Conservation (phyloP, 2,797 vertebrate genomes). For the Pangasius djambal region DNA sequence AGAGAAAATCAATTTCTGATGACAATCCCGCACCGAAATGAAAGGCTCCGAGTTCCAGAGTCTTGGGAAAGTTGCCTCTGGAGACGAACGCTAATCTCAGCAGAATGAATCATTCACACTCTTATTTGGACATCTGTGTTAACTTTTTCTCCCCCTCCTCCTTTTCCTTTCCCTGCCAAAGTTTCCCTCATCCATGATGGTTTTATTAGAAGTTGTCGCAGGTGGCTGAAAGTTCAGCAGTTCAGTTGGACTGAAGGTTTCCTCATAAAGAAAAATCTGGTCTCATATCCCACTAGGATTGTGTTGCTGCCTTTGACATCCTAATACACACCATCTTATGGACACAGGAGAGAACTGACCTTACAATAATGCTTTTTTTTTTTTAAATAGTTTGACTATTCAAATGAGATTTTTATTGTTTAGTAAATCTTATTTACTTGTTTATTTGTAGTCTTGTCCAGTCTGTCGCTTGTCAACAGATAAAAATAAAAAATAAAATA, state of each 20-base stretch:
- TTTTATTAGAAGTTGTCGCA: conserved; percentile 86
- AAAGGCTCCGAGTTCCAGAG: conserved; percentile 85
- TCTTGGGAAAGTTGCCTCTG: conserved; percentile 95
- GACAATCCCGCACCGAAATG: conserved; percentile 92
- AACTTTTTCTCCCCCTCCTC: conserved; percentile 68
- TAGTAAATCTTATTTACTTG: background rate
- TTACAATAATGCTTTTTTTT: background rate
- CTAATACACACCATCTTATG: background rate
- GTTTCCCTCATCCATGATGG: conserved; percentile 82
- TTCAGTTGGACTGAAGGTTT: conserved; percentile 54
- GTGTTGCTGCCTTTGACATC: conserved; percentile 15
- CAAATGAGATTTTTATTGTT: background rate
- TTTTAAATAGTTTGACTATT: background rate
- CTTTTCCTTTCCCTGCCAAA: conserved; percentile 61
- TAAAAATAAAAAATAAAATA: background rate
- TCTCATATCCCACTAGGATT: background rate
- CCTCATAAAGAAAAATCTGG: conserved; percentile 10
- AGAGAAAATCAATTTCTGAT: conserved; percentile 99
- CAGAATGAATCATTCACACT: conserved; percentile 85
- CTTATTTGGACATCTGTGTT: conserved; percentile 89
- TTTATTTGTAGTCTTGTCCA: background rate
- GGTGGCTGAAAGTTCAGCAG: conserved; percentile 74
- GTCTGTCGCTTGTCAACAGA: background rate
- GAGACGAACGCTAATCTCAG: conserved; percentile 88
- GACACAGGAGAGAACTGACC: background rate